Conservation (phyloP, 2,797 vertebrate genomes). For the Lophius americanus region DNA sequence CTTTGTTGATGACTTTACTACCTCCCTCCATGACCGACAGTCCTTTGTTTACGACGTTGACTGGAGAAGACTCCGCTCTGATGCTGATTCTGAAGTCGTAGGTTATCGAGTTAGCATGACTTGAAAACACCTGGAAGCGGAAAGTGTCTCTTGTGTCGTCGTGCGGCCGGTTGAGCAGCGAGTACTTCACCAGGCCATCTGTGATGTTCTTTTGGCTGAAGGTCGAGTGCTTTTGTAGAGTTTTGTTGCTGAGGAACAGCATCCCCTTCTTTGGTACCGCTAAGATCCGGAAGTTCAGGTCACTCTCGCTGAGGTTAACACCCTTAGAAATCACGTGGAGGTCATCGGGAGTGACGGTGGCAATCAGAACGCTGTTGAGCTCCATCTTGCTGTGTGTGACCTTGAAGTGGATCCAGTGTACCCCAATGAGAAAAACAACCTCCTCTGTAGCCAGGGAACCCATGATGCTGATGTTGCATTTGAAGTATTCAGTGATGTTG, state of each 20-base stretch:
- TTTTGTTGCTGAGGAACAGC: slow-evolving; percentile 76
- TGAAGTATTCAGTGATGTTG: slow-evolving; percentile 85
- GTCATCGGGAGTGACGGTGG: slow-evolving; percentile 79
- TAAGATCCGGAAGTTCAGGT: slow-evolving; percentile 84
- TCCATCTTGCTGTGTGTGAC: slow-evolving; percentile 84
- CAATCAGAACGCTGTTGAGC: slow-evolving; percentile 74
- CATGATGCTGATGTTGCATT: slow-evolving; percentile 84
- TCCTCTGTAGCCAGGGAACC: slow-evolving; percentile 76
- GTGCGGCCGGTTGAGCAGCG: slow-evolving; percentile 70
- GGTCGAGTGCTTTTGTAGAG: slow-evolving; percentile 79
- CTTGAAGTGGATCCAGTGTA: slow-evolving; percentile 86
- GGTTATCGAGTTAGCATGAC: slow-evolving; percentile 76
- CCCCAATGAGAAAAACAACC: slow-evolving; percentile 76
- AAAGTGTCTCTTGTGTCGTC: slow-evolving; percentile 83
- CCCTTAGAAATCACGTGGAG: slow-evolving; percentile 80
- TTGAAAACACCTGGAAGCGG: slow-evolving; percentile 84
- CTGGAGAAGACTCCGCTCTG: slow-evolving; percentile 72
- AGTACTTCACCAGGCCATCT: slow-evolving; percentile 82
- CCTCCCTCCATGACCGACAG: slow-evolving; percentile 88
- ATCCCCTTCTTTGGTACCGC: slow-evolving; percentile 85
- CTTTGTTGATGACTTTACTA: slow-evolving; percentile 85
- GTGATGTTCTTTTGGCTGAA: slow-evolving; percentile 89
- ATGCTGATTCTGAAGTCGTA: slow-evolving; percentile 86
- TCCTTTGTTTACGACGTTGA: slow-evolving; percentile 84
- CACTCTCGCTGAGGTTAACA: slow-evolving; percentile 77